A percentile compares a stretch with the other conserved stretches of the same genome.
These are phyloP conservation scores for Drosophila lowei DNA, from an alignment of 1,140 invertebrate genomes.

Conservation along the genomic window DNA sequence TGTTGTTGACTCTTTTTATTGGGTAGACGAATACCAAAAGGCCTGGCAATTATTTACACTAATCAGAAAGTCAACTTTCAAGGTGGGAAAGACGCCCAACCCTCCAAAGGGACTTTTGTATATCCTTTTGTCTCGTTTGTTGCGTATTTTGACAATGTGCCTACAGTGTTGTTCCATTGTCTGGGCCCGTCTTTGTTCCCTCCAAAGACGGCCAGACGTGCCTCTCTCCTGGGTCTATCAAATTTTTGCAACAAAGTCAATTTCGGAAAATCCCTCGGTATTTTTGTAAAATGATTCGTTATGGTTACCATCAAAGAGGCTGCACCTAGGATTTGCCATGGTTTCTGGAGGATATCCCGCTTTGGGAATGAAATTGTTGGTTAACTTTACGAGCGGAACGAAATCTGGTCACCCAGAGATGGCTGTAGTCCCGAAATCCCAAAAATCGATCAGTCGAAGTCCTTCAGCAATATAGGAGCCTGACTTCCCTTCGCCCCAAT, in stretches of 20 bases:
- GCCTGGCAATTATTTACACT: slow-evolving; percentile 77
- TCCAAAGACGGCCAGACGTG: not conserved
- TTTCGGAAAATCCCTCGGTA: slow-evolving; percentile 31
- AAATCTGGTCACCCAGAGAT: not conserved
- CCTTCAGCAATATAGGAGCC: no score
- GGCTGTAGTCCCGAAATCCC: no score
- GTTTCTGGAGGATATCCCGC: slow-evolving; percentile 25
- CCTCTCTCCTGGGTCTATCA: slow-evolving; percentile 59
- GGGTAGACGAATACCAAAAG: slow-evolving; percentile 22
- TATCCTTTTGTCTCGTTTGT: slow-evolving; percentile 52
- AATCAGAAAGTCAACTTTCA: slow-evolving; percentile 65
- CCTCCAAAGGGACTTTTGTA: slow-evolving; percentile 26
- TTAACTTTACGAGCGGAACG: slow-evolving; percentile 29
- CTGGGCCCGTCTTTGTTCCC: slow-evolving; percentile 30
- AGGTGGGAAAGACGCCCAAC: slow-evolving; percentile 55
- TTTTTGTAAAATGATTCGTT: slow-evolving; percentile 44
- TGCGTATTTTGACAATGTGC: slow-evolving; percentile 78
- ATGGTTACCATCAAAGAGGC: slow-evolving; percentile 33
- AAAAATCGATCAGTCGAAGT: no score
- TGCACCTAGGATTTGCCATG: slow-evolving; percentile 23
- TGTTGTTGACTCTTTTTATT: slow-evolving; percentile 61
- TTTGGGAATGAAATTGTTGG: slow-evolving; percentile 30
- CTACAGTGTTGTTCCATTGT: slow-evolving; percentile 59
- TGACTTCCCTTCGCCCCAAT: no score
- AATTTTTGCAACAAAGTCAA: slow-evolving; percentile 78